Evolutionary conservation across 1,140 invertebrate genomes (phyloP).

Genomic region (Nomia melanderi): DNA sequence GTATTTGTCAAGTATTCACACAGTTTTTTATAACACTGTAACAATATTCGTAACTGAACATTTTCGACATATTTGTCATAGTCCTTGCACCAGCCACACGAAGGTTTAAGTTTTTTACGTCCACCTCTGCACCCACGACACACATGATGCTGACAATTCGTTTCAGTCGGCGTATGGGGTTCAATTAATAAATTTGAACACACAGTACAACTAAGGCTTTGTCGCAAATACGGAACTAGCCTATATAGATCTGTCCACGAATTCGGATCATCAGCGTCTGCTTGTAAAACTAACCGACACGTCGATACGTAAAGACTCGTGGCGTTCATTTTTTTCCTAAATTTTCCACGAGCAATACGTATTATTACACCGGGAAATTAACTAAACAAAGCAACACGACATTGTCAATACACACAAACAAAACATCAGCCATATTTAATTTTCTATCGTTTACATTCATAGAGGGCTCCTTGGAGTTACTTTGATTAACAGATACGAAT

Average conservation of each 20-base stretch:
- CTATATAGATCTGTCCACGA: slow-evolving; percentile 91
- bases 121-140: slow-evolving; percentile 91
- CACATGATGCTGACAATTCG: slow-evolving; percentile 94
- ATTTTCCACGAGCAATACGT: background rate
- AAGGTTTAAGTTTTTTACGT: slow-evolving; percentile 91
- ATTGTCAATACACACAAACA: slow-evolving; percentile 74
- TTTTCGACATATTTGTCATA: slow-evolving; percentile 92
- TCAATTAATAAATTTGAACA: slow-evolving; percentile 91
- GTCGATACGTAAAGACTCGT: slow-evolving; percentile 92
- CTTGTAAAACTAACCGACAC: slow-evolving; percentile 89
- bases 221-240: slow-evolving; percentile 90
- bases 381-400: slow-evolving; percentile 57
- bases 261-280: slow-evolving; percentile 85
- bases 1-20: slow-evolving; percentile 91
- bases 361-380: slow-evolving; percentile 17
- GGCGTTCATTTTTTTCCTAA: slow-evolving; percentile 86
- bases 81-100: slow-evolving; percentile 92
- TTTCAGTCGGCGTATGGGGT: slow-evolving; percentile 90
- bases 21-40: slow-evolving; percentile 94
- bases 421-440: slow-evolving; percentile 75
- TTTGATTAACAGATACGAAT: background rate
- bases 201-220: slow-evolving; percentile 93
- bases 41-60: slow-evolving; percentile 88
- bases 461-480: slow-evolving; percentile 20
- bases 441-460: slow-evolving; percentile 47